Evolutionary conservation across 64 coral and sea anemone species (phyloP), one percentile per base, ranked within the genome.

Genomic region (Porites australiensis): DNA sequence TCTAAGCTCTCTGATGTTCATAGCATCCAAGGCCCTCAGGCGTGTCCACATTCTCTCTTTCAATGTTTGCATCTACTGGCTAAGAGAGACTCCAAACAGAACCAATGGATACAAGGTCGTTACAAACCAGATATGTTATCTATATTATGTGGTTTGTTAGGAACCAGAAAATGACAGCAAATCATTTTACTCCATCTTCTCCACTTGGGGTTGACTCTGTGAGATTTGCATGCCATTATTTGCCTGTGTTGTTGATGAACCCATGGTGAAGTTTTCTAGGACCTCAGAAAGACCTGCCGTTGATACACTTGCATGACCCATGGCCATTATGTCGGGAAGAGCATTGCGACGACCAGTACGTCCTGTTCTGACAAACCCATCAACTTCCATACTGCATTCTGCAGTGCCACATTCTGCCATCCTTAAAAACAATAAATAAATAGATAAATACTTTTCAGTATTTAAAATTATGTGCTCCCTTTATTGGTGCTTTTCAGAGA

Each of bases 291-390:
- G 88, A 69, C 95, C 95, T 16, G 95, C 95, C 0, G 95, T 94
- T 70, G 80, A 77, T 6, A 97, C 95, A 58, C 91, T 82, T 66
- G 60, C 60, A 46, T 97, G 88, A 18, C 87, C 55, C 0, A 58
- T 64, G 9, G 95, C 73, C 12, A 93, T 27, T 22, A 97, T 83
- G 48, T 97, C 92, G 13, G 95, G 95, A 44, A 97, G 87, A 55
- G 95, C 95, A 94, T 97, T 97, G 13, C 95, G 86, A 19, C 95
- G 73, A 4, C 95, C 95, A 63, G 95, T 94, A 3, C 95, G 77
- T 75, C 95, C 95, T 82, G 95, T 86, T 69, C 95, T 90, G 1
- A 97, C 95, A 91, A 97, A 97, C 74, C 94, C 92, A 48, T 97
- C 88, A 44, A 97, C 58, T 13, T 46, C 67, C 10, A 94, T 50